phyloP scores from a whole-genome alignment of 2,797 vertebrate species.

The Epinephelus malabaricus region DNA sequence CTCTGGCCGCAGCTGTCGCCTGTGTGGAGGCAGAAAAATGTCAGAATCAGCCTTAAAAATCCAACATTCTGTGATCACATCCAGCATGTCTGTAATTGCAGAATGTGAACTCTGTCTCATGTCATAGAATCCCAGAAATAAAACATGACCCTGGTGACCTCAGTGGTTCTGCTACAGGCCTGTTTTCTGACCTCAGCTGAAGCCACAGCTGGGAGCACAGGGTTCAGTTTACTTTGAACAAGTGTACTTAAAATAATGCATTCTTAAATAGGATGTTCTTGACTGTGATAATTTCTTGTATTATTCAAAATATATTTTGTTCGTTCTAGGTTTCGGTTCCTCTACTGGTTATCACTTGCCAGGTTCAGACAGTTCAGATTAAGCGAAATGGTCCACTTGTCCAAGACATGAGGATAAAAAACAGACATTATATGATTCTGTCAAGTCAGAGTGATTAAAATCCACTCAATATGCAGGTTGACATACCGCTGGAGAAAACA shows the following conservation, averaged over 20 bases:
- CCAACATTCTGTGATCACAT: background rate
- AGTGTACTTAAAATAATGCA: constrained; percentile 2
- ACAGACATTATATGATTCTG: background rate
- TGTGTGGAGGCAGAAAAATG: too few relatives aligned
- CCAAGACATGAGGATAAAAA: background rate
- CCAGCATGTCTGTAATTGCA: background rate
- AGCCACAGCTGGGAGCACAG: background rate
- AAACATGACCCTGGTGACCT: background rate
- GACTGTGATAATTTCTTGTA: background rate
- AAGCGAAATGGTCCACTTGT: background rate
- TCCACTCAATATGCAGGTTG: background rate
- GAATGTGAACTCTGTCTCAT: background rate
- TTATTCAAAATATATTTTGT: background rate
- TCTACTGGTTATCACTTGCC: background rate
- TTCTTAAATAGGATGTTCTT: background rate
- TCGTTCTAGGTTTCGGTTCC: too few relatives aligned
- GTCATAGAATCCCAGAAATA: too few relatives aligned
- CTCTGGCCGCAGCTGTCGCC: too few relatives aligned
- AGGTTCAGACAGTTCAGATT: background rate
- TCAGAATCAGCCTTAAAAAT: background rate
- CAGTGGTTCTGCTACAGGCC: background rate
- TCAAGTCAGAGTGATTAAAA: background rate
- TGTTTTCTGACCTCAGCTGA: constrained; percentile 1
- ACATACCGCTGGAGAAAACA: constrained; percentile 18
- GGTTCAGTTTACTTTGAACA: background rate